Base-by-base conservation (phyloP, 2,888 invertebrate genomes). In the Herminia tarsipennalis region DNA sequence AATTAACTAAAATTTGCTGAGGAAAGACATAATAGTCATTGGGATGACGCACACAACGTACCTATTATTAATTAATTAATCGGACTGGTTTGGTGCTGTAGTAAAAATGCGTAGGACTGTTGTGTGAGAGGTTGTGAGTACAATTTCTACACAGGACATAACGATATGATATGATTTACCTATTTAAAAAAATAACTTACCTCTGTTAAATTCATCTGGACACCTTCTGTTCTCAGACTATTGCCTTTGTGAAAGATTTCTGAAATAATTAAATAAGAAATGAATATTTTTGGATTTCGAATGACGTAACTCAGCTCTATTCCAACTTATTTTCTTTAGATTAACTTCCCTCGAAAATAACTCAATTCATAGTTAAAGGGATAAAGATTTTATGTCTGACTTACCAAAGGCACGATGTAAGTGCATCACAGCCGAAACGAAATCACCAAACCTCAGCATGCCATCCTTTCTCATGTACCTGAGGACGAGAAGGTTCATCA, bases 401-500 rank as follows among this genome's bases (percentile, higher is more conserved):
- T 94, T 92, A 96, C 97, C 95, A 80, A 98, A 98, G 10, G 97
- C 96, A 37, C 97, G 95, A 60, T 96, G 97, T 49, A 98, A 92
- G 78, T 97, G 97, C 69, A 98, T 92, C 67, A 98, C 96, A 28
- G 97, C 96, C 0, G 96, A 96, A 1, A 98, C 97, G 78, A 98
- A 98, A 82, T 98, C 98, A 5, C 98, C 98, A 73, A 98, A 96
- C 62, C 98, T 92, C 29, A 98, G 92, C 42, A 97, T 98, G 24
- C 98, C 98, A 78, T 98, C 98, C 80, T 98, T 98, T 57, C 98
- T 93, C 95, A 98, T 98, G 70, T 97, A 98, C 53, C 97, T 93
- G 55, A 98, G 92, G 50, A 97, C 95, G 5, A 98, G 92, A 34
- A 96, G 94, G 4, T 96, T 95, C 76, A 98, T 92, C 17, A 97